phyloP scores from a whole-genome alignment of 2,113 vertebrate genomes.

The Notarius lentiginosus region DNA sequence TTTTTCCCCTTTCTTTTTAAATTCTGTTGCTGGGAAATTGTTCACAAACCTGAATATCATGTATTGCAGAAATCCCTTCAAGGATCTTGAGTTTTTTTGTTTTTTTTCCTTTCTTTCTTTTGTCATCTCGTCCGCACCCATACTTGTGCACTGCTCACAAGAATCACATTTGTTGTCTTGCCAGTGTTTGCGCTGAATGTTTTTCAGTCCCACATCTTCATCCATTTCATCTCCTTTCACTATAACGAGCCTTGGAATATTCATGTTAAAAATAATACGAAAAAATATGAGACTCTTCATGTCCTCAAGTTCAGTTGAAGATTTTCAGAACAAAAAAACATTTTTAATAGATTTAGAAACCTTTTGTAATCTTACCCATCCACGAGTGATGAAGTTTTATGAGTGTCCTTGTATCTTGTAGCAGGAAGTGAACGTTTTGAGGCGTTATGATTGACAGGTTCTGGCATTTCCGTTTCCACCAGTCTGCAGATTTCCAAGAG shows the following conservation, averaged over 20 bases:
- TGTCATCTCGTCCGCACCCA: neutral
- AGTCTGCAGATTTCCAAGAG: neutral
- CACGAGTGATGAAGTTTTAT: neutral
- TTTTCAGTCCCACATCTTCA: neutral
- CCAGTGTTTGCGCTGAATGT: neutral
- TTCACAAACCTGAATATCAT: neutral
- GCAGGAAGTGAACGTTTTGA: constrained; percentile 45
- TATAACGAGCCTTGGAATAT: neutral
- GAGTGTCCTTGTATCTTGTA: neutral
- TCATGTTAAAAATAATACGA: neutral
- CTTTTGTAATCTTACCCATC: neutral
- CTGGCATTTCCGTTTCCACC: constrained; percentile 29
- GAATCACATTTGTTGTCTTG: neutral
- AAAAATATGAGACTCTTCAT: neutral
- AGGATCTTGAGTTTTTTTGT: too few species aligned
- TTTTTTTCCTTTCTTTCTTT: too few species aligned
- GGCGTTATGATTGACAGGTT: constrained; percentile 10
- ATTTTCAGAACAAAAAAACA: neutral
- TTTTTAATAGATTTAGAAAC: neutral
- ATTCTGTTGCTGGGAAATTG: neutral
- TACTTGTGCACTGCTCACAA: neutral
- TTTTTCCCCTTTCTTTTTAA: neutral
- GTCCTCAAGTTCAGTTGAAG: neutral
- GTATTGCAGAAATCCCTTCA: too few species aligned
- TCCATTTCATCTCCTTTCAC: neutral